A percentile compares a stretch with the other conserved stretches of the same genome.
Evolutionary conservation across 2,797 vertebrate species (phyloP).

Genomic region (Enteromius fasciolatus): DNA sequence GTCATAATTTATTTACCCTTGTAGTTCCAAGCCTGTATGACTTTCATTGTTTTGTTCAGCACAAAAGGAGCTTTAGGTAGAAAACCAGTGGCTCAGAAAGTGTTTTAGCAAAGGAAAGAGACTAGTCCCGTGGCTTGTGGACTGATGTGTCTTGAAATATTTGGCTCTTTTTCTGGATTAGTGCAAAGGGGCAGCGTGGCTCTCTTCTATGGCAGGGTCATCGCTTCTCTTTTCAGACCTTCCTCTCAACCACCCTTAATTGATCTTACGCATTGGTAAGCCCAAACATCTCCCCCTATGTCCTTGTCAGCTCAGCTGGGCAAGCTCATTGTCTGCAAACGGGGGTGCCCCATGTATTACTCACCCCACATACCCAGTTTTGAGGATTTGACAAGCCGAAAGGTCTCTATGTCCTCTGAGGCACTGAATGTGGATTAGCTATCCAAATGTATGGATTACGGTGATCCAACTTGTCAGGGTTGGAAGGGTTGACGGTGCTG

Average conservation of each 20-base stretch:
- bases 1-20: neutral
- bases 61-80: neutral
- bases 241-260: slow-evolving; percentile 88
- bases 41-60: neutral
- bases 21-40: neutral
- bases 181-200: slow-evolving; percentile 35
- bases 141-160: slow-evolving; percentile 55
- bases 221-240: slow-evolving; percentile 83
- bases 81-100: neutral
- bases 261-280: slow-evolving; percentile 88
- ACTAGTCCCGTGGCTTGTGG: slow-evolving; percentile 54
- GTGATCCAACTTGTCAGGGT: slow-evolving; percentile 60
- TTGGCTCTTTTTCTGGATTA: slow-evolving; percentile 61
- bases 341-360: slow-evolving; percentile 53
- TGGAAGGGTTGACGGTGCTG: slow-evolving; percentile 69
- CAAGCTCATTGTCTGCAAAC: slow-evolving; percentile 60
- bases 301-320: slow-evolving; percentile 61
- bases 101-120: slow-evolving; percentile 52
- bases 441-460: slow-evolving; percentile 61
- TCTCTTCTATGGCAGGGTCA: slow-evolving; percentile 76
- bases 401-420: slow-evolving; percentile 54
- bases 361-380: slow-evolving; percentile 44
- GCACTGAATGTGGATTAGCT: slow-evolving; percentile 63
- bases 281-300: slow-evolving; percentile 79
- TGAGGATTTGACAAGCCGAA: slow-evolving; percentile 53